These are phyloP conservation scores for Aphelenchoides besseyi DNA, from an alignment of 1,140 invertebrate species.

Conservation along the genomic window DNA sequence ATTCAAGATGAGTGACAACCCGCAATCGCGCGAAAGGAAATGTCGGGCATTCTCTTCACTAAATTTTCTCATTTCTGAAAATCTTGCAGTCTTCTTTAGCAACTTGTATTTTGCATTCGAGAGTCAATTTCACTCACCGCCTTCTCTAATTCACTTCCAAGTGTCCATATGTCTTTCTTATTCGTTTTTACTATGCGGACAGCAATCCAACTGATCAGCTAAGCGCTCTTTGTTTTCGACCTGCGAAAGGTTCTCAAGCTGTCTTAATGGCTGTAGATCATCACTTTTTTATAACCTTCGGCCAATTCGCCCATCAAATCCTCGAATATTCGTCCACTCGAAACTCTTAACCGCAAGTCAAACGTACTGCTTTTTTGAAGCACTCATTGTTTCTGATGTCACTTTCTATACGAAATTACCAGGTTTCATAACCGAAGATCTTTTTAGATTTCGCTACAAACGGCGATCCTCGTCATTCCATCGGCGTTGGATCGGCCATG, in stretches of 20 bases:
- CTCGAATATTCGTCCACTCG: background rate
- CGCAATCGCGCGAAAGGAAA: background rate
- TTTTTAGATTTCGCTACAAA: background rate
- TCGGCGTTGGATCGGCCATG: background rate
- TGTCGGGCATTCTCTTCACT: no score
- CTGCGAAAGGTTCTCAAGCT: background rate
- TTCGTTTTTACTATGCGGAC: no score
- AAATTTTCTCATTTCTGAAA: no score
- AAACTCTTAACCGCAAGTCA: background rate
- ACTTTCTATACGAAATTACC: background rate
- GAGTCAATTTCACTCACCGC: background rate
- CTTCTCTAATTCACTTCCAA: background rate
- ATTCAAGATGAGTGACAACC: slow-evolving; percentile 6
- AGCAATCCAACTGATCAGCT: background rate
- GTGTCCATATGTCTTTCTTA: background rate
- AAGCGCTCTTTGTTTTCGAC: background rate
- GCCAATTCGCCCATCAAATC: background rate
- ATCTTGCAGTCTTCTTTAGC: no score
- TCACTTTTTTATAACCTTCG: background rate
- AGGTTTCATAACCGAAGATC: no score
- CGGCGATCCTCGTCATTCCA: background rate
- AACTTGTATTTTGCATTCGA: no score
- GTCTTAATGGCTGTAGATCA: background rate
- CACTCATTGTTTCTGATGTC: background rate
- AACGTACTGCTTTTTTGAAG: background rate